Percentiles rank a stretch among this genome's conserved stretches.
Evolutionary conservation across 2,888 invertebrate genomes (phyloP).

Genomic region (Gymnosoma rotundatum): DNA sequence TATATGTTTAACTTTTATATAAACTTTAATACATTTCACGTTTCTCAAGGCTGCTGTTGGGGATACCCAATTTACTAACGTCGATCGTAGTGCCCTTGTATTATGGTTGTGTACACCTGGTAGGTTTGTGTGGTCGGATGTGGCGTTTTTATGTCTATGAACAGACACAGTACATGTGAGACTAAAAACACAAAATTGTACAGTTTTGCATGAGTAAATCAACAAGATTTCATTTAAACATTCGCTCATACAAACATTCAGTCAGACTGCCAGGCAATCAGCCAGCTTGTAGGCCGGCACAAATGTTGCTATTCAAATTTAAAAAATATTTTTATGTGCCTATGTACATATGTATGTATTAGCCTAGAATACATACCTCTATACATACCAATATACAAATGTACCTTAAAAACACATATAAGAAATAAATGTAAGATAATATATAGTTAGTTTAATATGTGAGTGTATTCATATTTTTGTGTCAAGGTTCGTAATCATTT

Average conservation of each 20-base stretch:
- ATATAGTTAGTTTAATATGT: not conserved
- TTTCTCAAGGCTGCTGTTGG: not conserved
- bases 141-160: not conserved
- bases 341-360: not conserved
- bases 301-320: conserved; percentile 1
- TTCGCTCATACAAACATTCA: not conserved
- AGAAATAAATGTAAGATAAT: not conserved
- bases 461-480: conserved; percentile 47
- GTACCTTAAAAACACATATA: not conserved
- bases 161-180: not conserved
- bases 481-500: conserved; percentile 58
- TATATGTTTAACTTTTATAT: too few relatives aligned
- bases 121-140: not conserved
- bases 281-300: conserved; percentile 6
- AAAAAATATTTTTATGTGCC: not conserved
- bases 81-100: conserved; percentile 14
- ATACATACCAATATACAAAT: conserved; percentile 1
- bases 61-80: not conserved
- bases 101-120: not conserved
- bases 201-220: conserved; percentile 4
- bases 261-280: conserved; percentile 19
- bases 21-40: too few relatives aligned
- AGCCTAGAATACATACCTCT: not conserved
- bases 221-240: not conserved
- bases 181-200: not conserved